Evolutionary conservation across 2,113 vertebrate genomes (phyloP).

Genomic region (Prionailurus bengalensis): DNA sequence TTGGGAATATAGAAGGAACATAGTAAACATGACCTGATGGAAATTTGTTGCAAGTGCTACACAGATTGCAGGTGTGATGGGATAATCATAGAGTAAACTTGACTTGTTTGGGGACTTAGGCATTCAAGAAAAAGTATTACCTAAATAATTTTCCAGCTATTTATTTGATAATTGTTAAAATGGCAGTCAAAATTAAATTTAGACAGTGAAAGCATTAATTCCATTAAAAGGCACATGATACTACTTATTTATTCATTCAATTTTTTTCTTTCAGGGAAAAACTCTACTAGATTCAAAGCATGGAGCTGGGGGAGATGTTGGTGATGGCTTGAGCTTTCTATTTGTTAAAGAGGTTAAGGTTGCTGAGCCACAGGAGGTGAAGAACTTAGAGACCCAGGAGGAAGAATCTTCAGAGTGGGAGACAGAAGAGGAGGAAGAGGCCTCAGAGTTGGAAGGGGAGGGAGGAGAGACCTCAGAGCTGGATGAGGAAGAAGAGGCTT

Average conservation of each 20-base stretch:
- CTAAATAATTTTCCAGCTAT: not conserved
- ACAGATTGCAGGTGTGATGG: not conserved
- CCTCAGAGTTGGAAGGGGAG: not conserved
- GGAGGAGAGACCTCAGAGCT: not conserved
- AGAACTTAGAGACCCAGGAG: not conserved
- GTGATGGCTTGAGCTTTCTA: conserved; percentile 5
- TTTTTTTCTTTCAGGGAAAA: conserved; percentile 55
- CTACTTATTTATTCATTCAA: not conserved
- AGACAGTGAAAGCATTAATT: not conserved
- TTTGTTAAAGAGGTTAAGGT: conserved; percentile 61
- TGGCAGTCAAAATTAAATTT: not conserved
- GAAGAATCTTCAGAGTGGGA: not conserved
- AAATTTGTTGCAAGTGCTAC: not conserved
- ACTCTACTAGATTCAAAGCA: not conserved
- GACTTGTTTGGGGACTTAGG: not conserved
- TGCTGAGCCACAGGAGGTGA: not conserved
- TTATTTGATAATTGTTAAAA: not conserved
- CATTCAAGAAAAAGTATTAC: not conserved
- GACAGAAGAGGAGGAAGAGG: not conserved
- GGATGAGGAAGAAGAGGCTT: not conserved
- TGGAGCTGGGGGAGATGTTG: not conserved
- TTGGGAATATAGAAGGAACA: not conserved
- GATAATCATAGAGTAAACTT: not conserved
- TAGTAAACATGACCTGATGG: not conserved
- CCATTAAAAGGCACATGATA: not conserved